These are phyloP conservation scores for Upupa epops DNA, from an alignment of 2,113 vertebrate species.

Conservation along the genomic window DNA sequence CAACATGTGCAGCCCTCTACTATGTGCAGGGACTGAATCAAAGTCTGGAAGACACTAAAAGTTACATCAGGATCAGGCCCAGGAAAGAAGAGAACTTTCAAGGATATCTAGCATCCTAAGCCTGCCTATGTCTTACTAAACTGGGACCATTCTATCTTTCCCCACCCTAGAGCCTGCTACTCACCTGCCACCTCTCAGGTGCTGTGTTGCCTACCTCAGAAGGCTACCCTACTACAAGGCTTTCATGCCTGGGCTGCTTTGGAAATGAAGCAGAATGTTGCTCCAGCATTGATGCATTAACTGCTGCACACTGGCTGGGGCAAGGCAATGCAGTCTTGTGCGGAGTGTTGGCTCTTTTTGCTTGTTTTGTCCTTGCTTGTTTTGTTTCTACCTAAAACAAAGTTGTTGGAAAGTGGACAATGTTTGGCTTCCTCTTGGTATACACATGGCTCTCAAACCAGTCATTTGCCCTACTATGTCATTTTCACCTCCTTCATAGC, in stretches of 20 bases:
- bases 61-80: background rate
- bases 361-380: background rate
- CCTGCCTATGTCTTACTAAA: background rate
- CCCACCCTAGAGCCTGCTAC: background rate
- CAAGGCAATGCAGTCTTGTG: fast-evolving
- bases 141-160: background rate
- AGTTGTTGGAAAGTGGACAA: background rate
- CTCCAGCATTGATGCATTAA: fast-evolving
- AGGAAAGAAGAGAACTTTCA: background rate
- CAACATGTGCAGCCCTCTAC: background rate
- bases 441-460: background rate
- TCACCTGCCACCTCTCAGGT: background rate
- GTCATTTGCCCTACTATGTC: background rate
- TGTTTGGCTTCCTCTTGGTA: background rate
- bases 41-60: background rate
- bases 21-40: background rate
- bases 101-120: background rate
- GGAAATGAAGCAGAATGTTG: background rate
- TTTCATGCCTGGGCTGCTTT: background rate
- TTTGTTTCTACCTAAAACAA: background rate
- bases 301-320: background rate
- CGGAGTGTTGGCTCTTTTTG: fast-evolving
- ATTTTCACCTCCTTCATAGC: background rate
- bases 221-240: background rate
- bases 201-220: background rate